A percentile compares a stretch with the other conserved stretches of the same genome.
Evolutionary conservation across 2,888 invertebrate species (phyloP).

Genomic region (Lucinisca nassula): DNA sequence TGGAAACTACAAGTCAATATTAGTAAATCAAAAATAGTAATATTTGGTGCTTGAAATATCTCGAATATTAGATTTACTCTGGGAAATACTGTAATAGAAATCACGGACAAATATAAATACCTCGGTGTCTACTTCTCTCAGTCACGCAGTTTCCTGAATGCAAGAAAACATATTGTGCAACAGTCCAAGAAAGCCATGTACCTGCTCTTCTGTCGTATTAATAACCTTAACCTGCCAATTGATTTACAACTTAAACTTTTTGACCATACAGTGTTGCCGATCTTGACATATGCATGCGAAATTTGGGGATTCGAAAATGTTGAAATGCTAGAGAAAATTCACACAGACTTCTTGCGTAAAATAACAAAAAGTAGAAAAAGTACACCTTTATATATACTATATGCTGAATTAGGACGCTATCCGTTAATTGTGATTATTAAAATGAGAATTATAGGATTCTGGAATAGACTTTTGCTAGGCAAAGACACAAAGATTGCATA

Average conservation of each 20-base stretch:
- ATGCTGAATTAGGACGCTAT: constrained; percentile 14
- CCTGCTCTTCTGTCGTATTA: constrained; percentile 10
- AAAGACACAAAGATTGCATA: not conserved
- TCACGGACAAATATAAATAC: constrained; percentile 21
- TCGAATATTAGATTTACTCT: not conserved
- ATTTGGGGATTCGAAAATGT: too few species aligned
- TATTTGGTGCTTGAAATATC: too few species aligned
- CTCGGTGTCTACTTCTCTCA: constrained; percentile 13
- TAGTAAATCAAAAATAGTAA: not conserved
- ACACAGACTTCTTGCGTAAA: too few species aligned
- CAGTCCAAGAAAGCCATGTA: too few species aligned
- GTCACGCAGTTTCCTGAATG: constrained; percentile 21
- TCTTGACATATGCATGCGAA: too few species aligned
- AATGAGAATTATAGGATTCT: constrained; percentile 23
- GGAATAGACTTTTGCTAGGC: not conserved
- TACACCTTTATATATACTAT: constrained; percentile 18
- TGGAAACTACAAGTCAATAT: not conserved
- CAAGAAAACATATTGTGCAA: not conserved
- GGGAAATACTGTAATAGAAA: not conserved
- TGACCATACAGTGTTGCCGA: constrained; percentile 17
- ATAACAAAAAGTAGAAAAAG: constrained; percentile 16
- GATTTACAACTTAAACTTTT: constrained; percentile 27
- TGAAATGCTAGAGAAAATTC: too few species aligned
- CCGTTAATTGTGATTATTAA: constrained; percentile 1
- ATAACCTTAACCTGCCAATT: constrained; percentile 22